These are phyloP conservation scores for Ciconia stormi DNA, from an alignment of 2,113 vertebrate species.

Conservation along the genomic window DNA sequence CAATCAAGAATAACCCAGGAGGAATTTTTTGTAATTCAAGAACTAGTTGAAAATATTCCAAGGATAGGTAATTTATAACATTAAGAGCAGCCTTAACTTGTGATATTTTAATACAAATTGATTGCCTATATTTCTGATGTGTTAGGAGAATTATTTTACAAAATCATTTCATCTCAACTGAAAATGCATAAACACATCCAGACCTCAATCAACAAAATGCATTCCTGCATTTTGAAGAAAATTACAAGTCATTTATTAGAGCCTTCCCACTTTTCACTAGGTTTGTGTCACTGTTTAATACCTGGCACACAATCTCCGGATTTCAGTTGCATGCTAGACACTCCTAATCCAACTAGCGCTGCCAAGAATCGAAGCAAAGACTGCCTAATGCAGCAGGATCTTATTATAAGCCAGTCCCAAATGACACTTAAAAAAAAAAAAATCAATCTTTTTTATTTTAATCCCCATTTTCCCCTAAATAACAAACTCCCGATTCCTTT, in stretches of 20 bases:
- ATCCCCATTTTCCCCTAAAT: conserved; percentile 57
- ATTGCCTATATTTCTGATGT: not conserved
- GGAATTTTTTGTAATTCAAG: not conserved
- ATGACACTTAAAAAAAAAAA: conserved; percentile 41
- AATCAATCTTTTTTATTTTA: conserved; percentile 54
- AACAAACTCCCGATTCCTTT: conserved; percentile 55
- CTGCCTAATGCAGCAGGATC: conserved; percentile 53
- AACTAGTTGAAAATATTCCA: not conserved
- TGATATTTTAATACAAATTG: conserved; percentile 29
- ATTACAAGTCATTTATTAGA: not conserved
- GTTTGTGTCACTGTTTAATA: not conserved
- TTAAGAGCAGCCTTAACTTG: not conserved
- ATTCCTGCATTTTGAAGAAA: conserved; percentile 10
- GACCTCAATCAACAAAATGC: conserved; percentile 12
- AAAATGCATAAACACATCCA: conserved; percentile 13
- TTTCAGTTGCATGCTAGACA: conserved; percentile 8
- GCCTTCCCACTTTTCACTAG: not conserved
- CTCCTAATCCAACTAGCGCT: conserved; percentile 38
- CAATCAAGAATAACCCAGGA: not conserved
- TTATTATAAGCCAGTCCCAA: conserved; percentile 57
- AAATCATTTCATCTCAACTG: conserved; percentile 30
- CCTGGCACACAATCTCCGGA: not conserved
- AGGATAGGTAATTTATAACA: not conserved
- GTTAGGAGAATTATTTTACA: not conserved
- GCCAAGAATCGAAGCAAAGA: conserved; percentile 53